Base-by-base conservation (phyloP, 2,888 invertebrate species). In the Lypha dubia region DNA sequence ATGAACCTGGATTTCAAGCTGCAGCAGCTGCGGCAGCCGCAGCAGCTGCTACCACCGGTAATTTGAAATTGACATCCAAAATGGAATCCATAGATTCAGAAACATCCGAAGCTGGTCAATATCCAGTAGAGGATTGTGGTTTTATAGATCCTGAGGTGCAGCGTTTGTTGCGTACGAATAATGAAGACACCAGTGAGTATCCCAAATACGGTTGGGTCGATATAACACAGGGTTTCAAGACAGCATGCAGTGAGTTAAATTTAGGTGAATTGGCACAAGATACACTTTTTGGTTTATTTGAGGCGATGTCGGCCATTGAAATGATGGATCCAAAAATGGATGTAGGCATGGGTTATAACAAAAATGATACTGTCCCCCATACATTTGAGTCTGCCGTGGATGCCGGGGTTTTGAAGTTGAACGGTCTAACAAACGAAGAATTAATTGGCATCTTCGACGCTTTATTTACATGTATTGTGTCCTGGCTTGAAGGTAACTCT, bases 321-420 rank as follows among this genome's bases (percentile, higher is more conserved):
- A 98, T 99, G 97, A 99, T 99, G 99, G 99, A 99, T 91, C 99
- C 99, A 0, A 99, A 99, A 94, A 99, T 99, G 99, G 99, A 99
- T 93, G 98, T 98, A 1, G 99, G 99, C 7, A 98, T 99, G 98
- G 93, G 97, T 86, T 98, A 98, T 91, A 98, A 98, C 91, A 94
- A 98, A 86, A 96, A 96, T 15, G 95, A 95, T 89, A 95, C 96
- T 79, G 96, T 96, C 89, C 96, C 97, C 7, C 94, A 97, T 56
- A 97, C 96, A 79, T 97, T 98, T 90, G 95, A 96, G 87, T 96
- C 97, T 90, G 97, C 98, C 70, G 95, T 98, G 38, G 94, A 95
- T 95, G 95, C 95, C 87, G 96, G 96, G 6, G 94, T 95, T 86
- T 92, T 98, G 53, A 97, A 97, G 92, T 93, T 98, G 86, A 95